Percentiles rank a stretch among this genome's conserved stretches.
Conservation (phyloP, 2,113 vertebrate genomes). For the Xenopus borealis region DNA sequence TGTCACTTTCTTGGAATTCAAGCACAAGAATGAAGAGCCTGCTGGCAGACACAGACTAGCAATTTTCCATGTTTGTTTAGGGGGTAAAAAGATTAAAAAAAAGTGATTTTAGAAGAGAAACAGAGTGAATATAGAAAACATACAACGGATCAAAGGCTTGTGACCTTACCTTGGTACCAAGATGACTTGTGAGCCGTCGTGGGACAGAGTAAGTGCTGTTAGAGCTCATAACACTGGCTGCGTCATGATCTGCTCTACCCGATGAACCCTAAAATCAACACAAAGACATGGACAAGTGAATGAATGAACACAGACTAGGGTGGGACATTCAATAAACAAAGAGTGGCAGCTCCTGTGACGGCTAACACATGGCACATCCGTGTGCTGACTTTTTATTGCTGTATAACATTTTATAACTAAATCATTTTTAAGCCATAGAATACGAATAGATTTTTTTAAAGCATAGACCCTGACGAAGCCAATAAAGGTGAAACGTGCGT, state of each 20-base stretch:
- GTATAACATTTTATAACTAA: too few species aligned
- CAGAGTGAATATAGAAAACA: too few species aligned
- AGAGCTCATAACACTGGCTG: slow-evolving; percentile 79
- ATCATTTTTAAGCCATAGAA: too few species aligned
- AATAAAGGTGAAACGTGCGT: too few species aligned
- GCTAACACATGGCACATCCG: too few species aligned
- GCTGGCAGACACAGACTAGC: background rate
- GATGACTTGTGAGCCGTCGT: slow-evolving; percentile 92
- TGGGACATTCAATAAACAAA: background rate
- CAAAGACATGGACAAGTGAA: background rate
- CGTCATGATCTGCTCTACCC: slow-evolving; percentile 79
- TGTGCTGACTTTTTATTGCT: too few species aligned
- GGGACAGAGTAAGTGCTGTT: slow-evolving; percentile 85
- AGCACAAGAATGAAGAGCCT: background rate
- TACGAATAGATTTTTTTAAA: too few species aligned
- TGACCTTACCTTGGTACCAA: slow-evolving; percentile 89
- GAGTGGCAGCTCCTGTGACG: too few species aligned
- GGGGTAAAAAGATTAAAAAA: background rate
- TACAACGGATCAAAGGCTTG: too few species aligned
- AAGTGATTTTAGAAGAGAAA: too few species aligned
- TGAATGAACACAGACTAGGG: background rate
- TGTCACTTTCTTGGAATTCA: background rate
- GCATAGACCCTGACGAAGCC: too few species aligned
- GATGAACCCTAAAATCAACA: slow-evolving; percentile 52
- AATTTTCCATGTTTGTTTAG: background rate